phyloP scores from a whole-genome alignment of 2,113 vertebrate species.

The Phoxinus phoxinus region DNA sequence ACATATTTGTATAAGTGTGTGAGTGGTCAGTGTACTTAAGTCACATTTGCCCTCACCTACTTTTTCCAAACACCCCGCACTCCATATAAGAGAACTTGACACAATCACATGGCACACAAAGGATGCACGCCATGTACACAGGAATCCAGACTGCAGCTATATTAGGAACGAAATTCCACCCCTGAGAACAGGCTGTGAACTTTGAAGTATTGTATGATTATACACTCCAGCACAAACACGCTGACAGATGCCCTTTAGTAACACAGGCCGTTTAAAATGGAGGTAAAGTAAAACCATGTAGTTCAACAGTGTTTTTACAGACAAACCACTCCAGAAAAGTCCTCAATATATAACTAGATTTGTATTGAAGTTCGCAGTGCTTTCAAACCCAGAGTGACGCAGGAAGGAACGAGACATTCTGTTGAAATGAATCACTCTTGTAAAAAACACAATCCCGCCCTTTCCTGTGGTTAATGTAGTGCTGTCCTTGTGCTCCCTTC shows the following conservation, averaged over 20 bases:
- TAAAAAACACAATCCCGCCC: conserved; percentile 41
- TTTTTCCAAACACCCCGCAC: conserved; percentile 21
- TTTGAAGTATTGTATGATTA: conserved; percentile 46
- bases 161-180: conserved; percentile 56
- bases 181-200: conserved; percentile 48
- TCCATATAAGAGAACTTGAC: conserved; percentile 11
- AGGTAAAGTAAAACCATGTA: neutral
- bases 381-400: neutral
- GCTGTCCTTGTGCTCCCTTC: neutral
- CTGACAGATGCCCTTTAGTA: conserved; percentile 21
- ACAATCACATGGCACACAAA: conserved; percentile 50
- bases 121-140: conserved; percentile 44
- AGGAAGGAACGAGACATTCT: conserved; percentile 47
- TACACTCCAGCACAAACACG: conserved; percentile 36
- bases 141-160: conserved; percentile 60
- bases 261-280: neutral
- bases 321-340: no score
- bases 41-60: conserved; percentile 23
- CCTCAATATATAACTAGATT: neutral
- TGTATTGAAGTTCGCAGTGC: neutral
- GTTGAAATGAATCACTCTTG: conserved; percentile 49
- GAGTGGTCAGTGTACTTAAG: neutral
- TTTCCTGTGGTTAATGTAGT: conserved; percentile 11
- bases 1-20: neutral
- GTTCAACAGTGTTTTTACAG: neutral